Evolutionary conservation across 2,113 vertebrate genomes (phyloP).

Genomic region (Poecilia latipinna): DNA sequence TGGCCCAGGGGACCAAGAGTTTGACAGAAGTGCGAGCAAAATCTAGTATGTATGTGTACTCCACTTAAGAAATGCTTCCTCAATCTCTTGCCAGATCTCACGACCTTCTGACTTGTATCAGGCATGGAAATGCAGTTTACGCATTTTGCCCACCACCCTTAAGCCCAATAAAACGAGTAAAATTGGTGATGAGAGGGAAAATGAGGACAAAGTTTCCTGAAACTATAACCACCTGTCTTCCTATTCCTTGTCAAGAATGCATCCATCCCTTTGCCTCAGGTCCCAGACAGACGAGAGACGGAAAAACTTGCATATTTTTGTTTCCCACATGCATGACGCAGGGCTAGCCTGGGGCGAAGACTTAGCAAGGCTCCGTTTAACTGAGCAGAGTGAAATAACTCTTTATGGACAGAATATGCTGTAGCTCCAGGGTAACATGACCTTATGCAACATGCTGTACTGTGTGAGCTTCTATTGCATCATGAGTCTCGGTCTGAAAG

Average conservation of each 20-base stretch:
- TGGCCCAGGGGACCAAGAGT: slow-evolving; percentile 23
- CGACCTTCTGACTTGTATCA: slow-evolving; percentile 50
- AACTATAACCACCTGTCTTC: slow-evolving; percentile 1
- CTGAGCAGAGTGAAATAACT: slow-evolving; percentile 22
- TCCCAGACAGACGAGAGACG: slow-evolving; percentile 28
- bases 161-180: slow-evolving; percentile 22
- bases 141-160: slow-evolving; percentile 14
- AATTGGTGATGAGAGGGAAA: slow-evolving; percentile 3
- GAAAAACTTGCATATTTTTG: slow-evolving; percentile 23
- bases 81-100: slow-evolving; percentile 62
- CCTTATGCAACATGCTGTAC: slow-evolving; percentile 49
- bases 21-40: slow-evolving; percentile 42
- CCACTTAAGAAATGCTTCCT: slow-evolving; percentile 44
- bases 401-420: slow-evolving; percentile 46
- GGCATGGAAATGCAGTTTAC: slow-evolving; percentile 29
- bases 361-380: slow-evolving; percentile 37
- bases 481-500: neutral
- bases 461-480: slow-evolving; percentile 38
- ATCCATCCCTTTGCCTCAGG: slow-evolving; percentile 20
- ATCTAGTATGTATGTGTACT: slow-evolving; percentile 45
- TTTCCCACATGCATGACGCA: slow-evolving; percentile 30
- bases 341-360: slow-evolving; percentile 34
- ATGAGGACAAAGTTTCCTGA: neutral
- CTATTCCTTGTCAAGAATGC: slow-evolving; percentile 18
- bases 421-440: slow-evolving; percentile 31